phyloP scores from a whole-genome alignment of 2,113 vertebrate species.

The Pelecanus crispus region DNA sequence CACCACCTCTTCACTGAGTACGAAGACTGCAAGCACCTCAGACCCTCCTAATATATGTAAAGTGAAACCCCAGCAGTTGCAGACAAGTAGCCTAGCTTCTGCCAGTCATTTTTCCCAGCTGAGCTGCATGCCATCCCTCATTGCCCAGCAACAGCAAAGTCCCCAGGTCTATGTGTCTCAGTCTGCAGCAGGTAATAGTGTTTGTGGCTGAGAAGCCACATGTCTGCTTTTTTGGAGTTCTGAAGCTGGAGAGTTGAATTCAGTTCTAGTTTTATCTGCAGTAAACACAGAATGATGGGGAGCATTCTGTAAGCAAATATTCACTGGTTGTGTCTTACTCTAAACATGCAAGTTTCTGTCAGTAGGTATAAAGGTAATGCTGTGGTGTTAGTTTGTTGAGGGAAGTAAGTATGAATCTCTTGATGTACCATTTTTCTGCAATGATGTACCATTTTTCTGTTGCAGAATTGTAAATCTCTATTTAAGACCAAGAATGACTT shows the following conservation, averaged over 20 bases:
- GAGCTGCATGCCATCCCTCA: slow-evolving; percentile 90
- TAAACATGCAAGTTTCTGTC: not conserved
- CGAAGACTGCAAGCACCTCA: slow-evolving; percentile 92
- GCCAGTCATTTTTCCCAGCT: slow-evolving; percentile 92
- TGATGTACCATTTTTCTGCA: not conserved
- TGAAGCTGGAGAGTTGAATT: not conserved
- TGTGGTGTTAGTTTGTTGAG: not conserved
- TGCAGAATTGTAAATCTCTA: not conserved
- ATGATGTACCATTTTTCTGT: not conserved
- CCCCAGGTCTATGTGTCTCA: slow-evolving; percentile 98
- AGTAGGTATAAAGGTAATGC: not conserved
- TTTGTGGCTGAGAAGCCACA: not conserved
- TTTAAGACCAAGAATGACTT: not conserved
- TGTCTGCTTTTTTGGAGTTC: not conserved
- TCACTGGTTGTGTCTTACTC: not conserved
- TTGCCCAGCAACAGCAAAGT: slow-evolving; percentile 93
- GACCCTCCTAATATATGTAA: slow-evolving; percentile 99
- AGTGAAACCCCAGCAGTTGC: slow-evolving; percentile 96
- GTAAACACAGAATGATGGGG: not conserved
- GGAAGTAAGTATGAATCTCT: not conserved
- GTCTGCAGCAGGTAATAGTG: slow-evolving; percentile 90
- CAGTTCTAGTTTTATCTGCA: not conserved
- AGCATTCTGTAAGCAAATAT: not conserved
- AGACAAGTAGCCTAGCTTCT: slow-evolving; percentile 84
- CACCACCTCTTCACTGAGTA: slow-evolving; percentile 93